Conservation (phyloP, 2,888 invertebrate species). For the Idaea biselata region DNA sequence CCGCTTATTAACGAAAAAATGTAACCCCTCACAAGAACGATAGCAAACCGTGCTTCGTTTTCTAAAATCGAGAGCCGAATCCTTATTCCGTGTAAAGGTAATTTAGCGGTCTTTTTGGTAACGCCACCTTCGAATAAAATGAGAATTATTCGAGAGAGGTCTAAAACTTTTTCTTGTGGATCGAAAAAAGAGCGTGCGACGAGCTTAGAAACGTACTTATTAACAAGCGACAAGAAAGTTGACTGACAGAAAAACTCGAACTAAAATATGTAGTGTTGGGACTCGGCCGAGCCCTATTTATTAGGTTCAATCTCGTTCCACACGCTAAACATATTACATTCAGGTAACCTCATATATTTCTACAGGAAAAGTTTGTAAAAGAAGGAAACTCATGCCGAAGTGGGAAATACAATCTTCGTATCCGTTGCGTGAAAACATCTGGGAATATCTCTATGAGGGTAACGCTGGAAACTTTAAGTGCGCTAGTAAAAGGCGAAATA, state of each 20-base stretch:
- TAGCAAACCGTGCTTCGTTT: background rate
- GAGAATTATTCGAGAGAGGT: background rate
- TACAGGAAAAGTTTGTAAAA: slow-evolving; percentile 56
- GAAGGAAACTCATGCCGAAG: slow-evolving; percentile 47
- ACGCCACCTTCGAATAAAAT: background rate
- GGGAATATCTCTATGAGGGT: slow-evolving; percentile 60
- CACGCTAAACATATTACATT: slow-evolving; percentile 52
- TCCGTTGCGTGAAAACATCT: slow-evolving; percentile 59
- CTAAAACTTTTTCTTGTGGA: background rate
- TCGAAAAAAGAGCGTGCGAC: background rate
- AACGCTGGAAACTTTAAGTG: slow-evolving; percentile 41
- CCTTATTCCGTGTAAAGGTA: background rate
- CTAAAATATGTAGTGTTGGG: background rate
- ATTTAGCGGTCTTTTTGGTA: background rate
- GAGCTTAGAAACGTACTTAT: background rate
- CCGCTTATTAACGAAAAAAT: background rate
- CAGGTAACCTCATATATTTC: slow-evolving; percentile 43
- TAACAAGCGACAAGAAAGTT: background rate
- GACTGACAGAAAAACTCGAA: background rate
- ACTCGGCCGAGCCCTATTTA: slow-evolving; percentile 32
- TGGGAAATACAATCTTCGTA: slow-evolving; percentile 60
- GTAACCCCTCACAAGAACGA: background rate
- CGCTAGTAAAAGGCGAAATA: slow-evolving; percentile 39
- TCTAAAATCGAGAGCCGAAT: background rate
- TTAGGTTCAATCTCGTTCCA: slow-evolving; percentile 44